Evolutionary conservation across 2,888 invertebrate species (phyloP), one percentile per base, ranked within the genome.

Genomic region (Ichneumoninae sp.): DNA sequence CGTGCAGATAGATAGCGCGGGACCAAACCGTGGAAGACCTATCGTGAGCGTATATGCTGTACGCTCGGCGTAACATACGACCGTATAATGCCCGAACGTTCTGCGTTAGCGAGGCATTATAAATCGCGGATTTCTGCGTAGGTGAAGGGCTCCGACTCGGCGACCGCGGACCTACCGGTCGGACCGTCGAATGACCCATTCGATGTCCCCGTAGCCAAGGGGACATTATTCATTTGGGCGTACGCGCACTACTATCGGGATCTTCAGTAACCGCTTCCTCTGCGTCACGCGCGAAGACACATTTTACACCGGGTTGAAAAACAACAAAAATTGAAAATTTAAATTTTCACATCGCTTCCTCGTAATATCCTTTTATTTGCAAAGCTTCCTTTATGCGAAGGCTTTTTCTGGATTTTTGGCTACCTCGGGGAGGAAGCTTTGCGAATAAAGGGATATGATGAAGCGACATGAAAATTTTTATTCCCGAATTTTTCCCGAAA

Each of bases 61-160:
- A 44, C 69, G 36, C 69, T 33, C 60, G 16, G 5, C 22, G 50
- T 22, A 54, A 40, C 79, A 77, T 74, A 80, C 68, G 78, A 76
- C 76, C 71, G 77, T 84, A 83, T 83, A 84, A 83, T 78, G 75
- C 78, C 78, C 81, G 76, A 77, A 70, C 76, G 68, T 71, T 74
- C 82, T 74, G 85, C 81, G 81, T 85, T 86, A 83, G 78, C 85
- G 79, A 84, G 44, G 86, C 84, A 88, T 89, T 89, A 89, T 90
- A 90, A 91, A 90, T 90, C 89, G 88, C 88, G 86, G 87, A 89
- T 90, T 90, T 90, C 88, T 87, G 88, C 87, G 87, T 87, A 89
- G 89, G 85, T 87, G 89, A 89, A 87, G 86, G 87, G 83, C 81
- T 26, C 86, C 85, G 85, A 40, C 36, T 70, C 36, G 63, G 54